Percentiles rank a stretch among this genome's conserved stretches.
phyloP scores from a whole-genome alignment of 1,140 invertebrate species.

The Pseudomyrmex gracilis region DNA sequence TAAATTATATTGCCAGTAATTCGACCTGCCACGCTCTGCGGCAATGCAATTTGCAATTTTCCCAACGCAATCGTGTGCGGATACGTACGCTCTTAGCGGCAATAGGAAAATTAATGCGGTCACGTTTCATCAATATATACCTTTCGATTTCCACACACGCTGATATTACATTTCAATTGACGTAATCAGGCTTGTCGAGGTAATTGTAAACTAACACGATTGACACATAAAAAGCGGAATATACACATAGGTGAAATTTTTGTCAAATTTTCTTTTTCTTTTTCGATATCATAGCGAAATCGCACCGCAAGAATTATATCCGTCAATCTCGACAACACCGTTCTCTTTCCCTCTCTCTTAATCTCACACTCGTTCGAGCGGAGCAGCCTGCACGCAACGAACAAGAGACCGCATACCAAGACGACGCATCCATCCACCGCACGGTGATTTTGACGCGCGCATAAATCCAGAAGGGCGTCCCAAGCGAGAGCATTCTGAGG shows the following conservation, averaged over 20 bases:
- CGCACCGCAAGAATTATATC: conserved; percentile 27
- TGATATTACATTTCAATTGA: background rate
- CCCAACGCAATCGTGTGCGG: conserved; percentile 27
- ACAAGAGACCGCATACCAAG: conserved; percentile 65
- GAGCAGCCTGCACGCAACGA: conserved; percentile 51
- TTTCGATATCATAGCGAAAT: conserved; percentile 9
- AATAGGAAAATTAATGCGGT: conserved; percentile 49
- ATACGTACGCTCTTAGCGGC: conserved; percentile 22
- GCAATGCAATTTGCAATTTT: conserved; percentile 46
- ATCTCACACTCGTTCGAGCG: conserved; percentile 19
- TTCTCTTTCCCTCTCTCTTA: conserved; percentile 2
- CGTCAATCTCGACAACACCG: conserved; percentile 5
- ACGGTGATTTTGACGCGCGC: conserved; percentile 68
- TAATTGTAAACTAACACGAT: conserved; percentile 10
- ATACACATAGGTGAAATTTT: too few relatives aligned
- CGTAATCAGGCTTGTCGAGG: background rate
- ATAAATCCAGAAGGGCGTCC: conserved; percentile 72
- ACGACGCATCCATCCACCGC: conserved; percentile 22
- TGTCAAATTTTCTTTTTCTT: too few relatives aligned
- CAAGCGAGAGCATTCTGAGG: conserved; percentile 69
- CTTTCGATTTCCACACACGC: conserved; percentile 23
- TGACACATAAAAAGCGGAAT: background rate
- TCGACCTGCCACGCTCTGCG: conserved; percentile 25
- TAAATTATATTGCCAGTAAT: conserved; percentile 58
- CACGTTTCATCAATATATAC: conserved; percentile 30